These are phyloP conservation scores for Lamellibrachia satsuma DNA, from an alignment of 2,888 invertebrate species.

Conservation along the genomic window DNA sequence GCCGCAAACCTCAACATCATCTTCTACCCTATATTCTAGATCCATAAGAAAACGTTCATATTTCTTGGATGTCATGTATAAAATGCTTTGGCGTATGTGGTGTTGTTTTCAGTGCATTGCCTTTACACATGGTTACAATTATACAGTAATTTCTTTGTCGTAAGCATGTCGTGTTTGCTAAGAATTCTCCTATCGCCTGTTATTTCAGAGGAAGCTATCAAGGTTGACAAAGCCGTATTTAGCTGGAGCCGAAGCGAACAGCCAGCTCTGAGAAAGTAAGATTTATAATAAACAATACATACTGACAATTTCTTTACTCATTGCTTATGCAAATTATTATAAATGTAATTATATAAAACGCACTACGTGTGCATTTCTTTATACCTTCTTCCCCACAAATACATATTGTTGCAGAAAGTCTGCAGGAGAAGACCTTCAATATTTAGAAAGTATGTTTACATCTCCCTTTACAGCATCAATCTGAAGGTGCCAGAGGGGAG, in stretches of 20 bases:
- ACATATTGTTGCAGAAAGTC: neutral
- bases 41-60: neutral
- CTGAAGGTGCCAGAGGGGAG: slow-evolving; percentile 44
- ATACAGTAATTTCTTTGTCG: neutral
- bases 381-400: neutral
- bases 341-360: too few relatives aligned
- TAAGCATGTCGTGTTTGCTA: neutral
- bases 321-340: neutral
- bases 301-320: neutral
- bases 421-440: neutral
- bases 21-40: neutral
- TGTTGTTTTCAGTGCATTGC: too few relatives aligned
- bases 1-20: neutral
- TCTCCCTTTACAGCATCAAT: slow-evolving; percentile 35
- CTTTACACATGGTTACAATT: neutral
- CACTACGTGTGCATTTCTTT: too few relatives aligned
- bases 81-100: too few relatives aligned
- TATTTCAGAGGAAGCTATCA: slow-evolving; percentile 23
- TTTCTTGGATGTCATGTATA: too few relatives aligned
- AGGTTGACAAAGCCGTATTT: slow-evolving; percentile 31
- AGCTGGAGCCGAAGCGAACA: slow-evolving; percentile 30
- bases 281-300: too few relatives aligned
- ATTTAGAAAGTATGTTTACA: slow-evolving; percentile 20
- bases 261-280: slow-evolving; percentile 28
- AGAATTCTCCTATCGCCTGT: neutral